Evolutionary conservation across 1,140 invertebrate genomes (phyloP).

Genomic region (Neodiprion lecontei): DNA sequence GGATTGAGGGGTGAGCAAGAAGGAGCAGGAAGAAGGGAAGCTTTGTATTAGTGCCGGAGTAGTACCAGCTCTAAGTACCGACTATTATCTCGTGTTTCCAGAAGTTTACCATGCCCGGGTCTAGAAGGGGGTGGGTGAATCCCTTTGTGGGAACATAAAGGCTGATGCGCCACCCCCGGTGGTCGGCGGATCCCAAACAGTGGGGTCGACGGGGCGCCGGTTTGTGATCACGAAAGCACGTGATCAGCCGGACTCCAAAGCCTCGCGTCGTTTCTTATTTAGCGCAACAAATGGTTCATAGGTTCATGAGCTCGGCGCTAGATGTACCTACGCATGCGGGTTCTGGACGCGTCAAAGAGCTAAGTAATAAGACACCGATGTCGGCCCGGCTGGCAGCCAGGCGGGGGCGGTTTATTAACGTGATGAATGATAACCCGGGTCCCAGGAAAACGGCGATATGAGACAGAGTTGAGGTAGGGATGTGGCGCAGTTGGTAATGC

Average conservation of each 20-base stretch:
- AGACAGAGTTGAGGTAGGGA: neutral
- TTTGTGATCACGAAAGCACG: neutral
- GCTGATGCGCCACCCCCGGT: neutral
- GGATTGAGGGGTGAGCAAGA: no score
- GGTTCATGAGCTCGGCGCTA: neutral
- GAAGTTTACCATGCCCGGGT: neutral
- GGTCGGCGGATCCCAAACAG: neutral
- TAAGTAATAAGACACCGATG: neutral
- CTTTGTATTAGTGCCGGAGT: no score
- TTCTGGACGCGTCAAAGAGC: neutral
- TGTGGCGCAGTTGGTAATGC: neutral
- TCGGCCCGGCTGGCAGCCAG: no score
- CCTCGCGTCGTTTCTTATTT: neutral
- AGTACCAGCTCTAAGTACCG: neutral
- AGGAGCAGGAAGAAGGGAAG: no score
- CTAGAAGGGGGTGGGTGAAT: neutral
- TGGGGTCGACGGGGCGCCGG: neutral
- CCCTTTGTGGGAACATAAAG: neutral
- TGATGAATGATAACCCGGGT: neutral
- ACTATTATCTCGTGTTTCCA: slow-evolving; percentile 5
- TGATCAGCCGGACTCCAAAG: neutral
- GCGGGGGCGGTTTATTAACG: neutral
- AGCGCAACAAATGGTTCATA: neutral
- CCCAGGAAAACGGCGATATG: no score
- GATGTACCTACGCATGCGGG: neutral